phyloP scores from a whole-genome alignment of 2,888 invertebrate species.

The Argyresthia albistria region DNA sequence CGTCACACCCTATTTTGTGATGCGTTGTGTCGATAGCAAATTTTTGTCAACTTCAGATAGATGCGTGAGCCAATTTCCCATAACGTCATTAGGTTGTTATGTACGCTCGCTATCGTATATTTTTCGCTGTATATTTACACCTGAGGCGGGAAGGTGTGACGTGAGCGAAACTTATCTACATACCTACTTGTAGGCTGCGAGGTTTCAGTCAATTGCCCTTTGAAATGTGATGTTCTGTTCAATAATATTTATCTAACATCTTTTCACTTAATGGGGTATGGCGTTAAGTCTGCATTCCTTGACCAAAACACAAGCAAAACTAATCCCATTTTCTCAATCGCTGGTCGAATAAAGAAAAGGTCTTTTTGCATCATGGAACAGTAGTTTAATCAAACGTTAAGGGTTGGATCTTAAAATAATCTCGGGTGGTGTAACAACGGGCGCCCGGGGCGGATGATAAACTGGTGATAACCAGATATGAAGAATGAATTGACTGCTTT shows the following conservation, averaged over 20 bases:
- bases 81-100: slow-evolving; percentile 38
- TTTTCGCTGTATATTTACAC: not conserved
- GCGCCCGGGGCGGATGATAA: slow-evolving; percentile 57
- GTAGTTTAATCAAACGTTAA: no score
- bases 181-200: no score
- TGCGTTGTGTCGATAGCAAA: slow-evolving; percentile 42
- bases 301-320: no score
- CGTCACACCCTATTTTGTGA: slow-evolving; percentile 52
- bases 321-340: no score
- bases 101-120: not conserved
- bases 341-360: no score
- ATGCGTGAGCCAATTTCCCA: slow-evolving; percentile 43
- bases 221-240: no score
- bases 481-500: slow-evolving; percentile 59
- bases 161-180: not conserved
- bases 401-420: no score
- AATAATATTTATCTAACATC: no score
- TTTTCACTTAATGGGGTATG: no score
- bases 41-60: slow-evolving; percentile 41
- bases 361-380: no score
- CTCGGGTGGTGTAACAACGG: not conserved
- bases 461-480: slow-evolving; percentile 62
- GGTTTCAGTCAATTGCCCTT: no score
- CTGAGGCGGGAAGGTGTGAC: not conserved
- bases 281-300: no score